These are phyloP conservation scores for Mycalesis mineus DNA, from an alignment of 2,888 invertebrate species.

Conservation along the genomic window DNA sequence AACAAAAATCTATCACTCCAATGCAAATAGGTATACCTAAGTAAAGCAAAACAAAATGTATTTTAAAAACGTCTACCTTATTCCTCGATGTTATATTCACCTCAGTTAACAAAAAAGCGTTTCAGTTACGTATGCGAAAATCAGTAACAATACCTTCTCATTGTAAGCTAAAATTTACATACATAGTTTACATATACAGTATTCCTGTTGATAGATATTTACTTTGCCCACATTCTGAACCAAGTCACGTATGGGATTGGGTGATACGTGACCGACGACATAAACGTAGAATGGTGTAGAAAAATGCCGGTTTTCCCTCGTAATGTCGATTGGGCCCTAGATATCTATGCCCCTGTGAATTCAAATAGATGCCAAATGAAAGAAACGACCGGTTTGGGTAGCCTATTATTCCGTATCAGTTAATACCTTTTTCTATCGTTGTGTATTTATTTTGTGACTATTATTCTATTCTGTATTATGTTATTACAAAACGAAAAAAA, in stretches of 20 bases:
- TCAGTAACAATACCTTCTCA: slow-evolving; percentile 11
- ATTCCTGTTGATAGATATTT: slow-evolving; percentile 47
- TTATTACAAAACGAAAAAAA: neutral
- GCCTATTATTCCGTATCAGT: slow-evolving; percentile 22
- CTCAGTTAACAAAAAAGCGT: neutral
- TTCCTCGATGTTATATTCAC: neutral
- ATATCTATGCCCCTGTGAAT: slow-evolving; percentile 30
- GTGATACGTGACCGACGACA: slow-evolving; percentile 39
- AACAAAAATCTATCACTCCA: too few species aligned
- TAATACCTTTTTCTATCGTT: slow-evolving; percentile 2
- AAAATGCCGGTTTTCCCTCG: slow-evolving; percentile 30
- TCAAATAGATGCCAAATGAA: slow-evolving; percentile 29
- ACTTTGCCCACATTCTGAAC: slow-evolving; percentile 36
- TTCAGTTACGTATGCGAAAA: slow-evolving; percentile 9
- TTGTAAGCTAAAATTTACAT: slow-evolving; percentile 29
- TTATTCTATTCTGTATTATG: neutral
- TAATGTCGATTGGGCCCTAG: slow-evolving; percentile 32
- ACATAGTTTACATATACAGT: slow-evolving; percentile 40
- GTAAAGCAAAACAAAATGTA: neutral
- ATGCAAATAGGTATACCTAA: too few species aligned
- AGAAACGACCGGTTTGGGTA: slow-evolving; percentile 19
- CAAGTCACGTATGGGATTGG: slow-evolving; percentile 40
- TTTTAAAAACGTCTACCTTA: neutral
- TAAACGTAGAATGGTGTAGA: slow-evolving; percentile 30
- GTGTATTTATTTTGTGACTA: neutral